Evolutionary conservation across 2,113 vertebrate genomes (phyloP).

Genomic region (Mastomys natalensis): DNA sequence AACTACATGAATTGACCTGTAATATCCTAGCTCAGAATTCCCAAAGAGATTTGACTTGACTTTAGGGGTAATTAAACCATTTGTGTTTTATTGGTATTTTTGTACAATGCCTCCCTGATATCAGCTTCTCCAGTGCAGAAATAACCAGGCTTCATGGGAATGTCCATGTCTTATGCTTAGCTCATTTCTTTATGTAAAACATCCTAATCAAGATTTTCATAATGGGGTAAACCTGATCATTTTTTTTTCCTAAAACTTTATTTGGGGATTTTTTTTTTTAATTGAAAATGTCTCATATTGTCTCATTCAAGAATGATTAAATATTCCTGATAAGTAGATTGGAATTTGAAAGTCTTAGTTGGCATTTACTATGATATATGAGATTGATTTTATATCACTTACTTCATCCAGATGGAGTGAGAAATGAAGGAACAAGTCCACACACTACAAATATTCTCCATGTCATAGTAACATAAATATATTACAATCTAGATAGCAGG

Average conservation of each 20-base stretch:
- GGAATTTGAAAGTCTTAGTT: not conserved
- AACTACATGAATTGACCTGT: not conserved
- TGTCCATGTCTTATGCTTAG: not conserved
- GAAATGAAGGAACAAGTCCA: not conserved
- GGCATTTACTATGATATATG: not conserved
- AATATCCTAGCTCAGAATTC: not conserved
- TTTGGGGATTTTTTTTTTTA: rapidly evolving
- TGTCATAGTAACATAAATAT: not conserved
- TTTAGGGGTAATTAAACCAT: not conserved
- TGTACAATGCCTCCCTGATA: not conserved
- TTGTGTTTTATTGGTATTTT: not conserved
- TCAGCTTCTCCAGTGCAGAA: not conserved
- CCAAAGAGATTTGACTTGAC: not conserved
- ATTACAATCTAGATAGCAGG: not conserved
- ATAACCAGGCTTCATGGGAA: not conserved
- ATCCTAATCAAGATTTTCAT: not conserved
- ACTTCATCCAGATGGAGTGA: not conserved
- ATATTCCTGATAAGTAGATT: not conserved
- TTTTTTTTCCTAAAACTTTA: not conserved
- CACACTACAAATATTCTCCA: not conserved
- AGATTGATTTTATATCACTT: not conserved
- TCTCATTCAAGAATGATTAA: not conserved
- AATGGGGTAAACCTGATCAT: not conserved
- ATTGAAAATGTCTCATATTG: not conserved
- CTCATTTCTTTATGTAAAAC: not conserved